Conservation (phyloP, 2,888 invertebrate species). For the Malachius bipustulatus region DNA sequence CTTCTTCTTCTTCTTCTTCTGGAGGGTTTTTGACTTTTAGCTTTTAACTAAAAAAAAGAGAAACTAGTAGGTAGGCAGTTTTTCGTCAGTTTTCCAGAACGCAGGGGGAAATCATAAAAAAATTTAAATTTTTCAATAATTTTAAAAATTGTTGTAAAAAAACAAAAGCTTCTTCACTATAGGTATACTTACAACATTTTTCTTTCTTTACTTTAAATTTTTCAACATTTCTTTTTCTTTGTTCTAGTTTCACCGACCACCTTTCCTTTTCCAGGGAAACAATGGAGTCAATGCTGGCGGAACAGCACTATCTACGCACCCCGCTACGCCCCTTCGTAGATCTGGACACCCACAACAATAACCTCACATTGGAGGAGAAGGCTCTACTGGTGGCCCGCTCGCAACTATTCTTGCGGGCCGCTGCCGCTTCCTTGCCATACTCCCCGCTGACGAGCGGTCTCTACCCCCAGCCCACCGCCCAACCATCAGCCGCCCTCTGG, state of each 20-base stretch:
- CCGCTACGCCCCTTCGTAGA: conserved; percentile 63
- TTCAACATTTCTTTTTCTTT: too few relatives aligned
- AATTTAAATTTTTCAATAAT: too few relatives aligned
- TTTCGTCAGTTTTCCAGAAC: too few relatives aligned
- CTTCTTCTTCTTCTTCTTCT: too few relatives aligned
- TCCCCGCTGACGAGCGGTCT: conserved; percentile 43
- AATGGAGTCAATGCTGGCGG: conserved; percentile 80
- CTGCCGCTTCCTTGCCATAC: conserved; percentile 49
- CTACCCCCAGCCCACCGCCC: conserved; percentile 34
- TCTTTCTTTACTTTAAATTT: conserved; percentile 5
- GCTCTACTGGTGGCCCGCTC: conserved; percentile 66
- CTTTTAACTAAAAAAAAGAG: too few relatives aligned
- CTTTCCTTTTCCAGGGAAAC: conserved; percentile 59
- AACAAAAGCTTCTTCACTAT: too few relatives aligned
- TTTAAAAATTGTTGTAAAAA: too few relatives aligned
- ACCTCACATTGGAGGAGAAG: conserved; percentile 64
- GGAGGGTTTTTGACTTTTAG: too few relatives aligned
- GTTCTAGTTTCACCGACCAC: neutral
- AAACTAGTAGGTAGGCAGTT: too few relatives aligned
- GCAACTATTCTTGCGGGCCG: conserved; percentile 59
- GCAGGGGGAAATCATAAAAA: too few relatives aligned
- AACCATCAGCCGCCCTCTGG: conserved; percentile 48
- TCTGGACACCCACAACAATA: conserved; percentile 58
- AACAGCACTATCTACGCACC: conserved; percentile 71
- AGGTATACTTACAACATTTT: neutral